These are phyloP conservation scores for Lithosia quadra DNA, from an alignment of 2,888 invertebrate species.

Conservation along the genomic window DNA sequence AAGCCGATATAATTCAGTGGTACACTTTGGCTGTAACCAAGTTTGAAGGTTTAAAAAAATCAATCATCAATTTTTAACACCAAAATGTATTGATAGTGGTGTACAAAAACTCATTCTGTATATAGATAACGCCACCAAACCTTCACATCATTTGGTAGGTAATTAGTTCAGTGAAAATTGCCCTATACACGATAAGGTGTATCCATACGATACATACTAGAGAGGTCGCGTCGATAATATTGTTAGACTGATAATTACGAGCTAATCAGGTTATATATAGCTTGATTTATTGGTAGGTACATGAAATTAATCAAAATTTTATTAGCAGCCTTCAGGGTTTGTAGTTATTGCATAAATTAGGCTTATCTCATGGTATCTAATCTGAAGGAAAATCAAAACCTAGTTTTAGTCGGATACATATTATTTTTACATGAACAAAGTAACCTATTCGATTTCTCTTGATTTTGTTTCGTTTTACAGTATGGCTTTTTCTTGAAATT, in stretches of 20 bases:
- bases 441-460: too few relatives aligned
- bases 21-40: too few relatives aligned
- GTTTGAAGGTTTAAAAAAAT: too few relatives aligned
- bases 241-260: neutral
- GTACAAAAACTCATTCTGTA: neutral
- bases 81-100: too few relatives aligned
- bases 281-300: neutral
- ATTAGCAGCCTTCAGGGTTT: neutral
- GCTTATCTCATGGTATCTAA: neutral
- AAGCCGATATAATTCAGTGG: too few relatives aligned
- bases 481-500: too few relatives aligned
- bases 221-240: neutral
- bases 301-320: conserved; percentile 1
- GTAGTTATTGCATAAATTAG: neutral
- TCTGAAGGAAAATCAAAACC: too few relatives aligned
- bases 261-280: neutral
- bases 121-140: neutral
- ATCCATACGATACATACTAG: neutral
- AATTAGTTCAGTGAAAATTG: neutral
- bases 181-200: neutral
- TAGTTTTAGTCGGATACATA: too few relatives aligned
- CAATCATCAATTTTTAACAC: too few relatives aligned
- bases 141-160: neutral
- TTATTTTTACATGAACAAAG: neutral
- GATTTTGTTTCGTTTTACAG: too few relatives aligned